Conservation (phyloP, 2,113 vertebrate genomes). For the Leptosomus discolor region DNA sequence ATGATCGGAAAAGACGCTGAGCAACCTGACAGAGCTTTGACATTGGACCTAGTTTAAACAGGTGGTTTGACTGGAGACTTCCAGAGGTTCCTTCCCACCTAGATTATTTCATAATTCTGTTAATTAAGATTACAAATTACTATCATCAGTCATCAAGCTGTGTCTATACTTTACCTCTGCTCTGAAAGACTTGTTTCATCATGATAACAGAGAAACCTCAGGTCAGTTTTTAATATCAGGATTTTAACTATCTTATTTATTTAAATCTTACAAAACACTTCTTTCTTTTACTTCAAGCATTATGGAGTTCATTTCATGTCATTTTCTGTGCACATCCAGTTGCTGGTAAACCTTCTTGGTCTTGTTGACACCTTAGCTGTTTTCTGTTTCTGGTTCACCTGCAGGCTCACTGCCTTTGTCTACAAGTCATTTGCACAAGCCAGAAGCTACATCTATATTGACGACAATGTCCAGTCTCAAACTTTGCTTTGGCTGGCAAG, state of each 20-base stretch:
- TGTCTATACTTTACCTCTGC: not conserved
- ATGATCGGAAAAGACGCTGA: not conserved
- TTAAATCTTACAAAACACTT: not conserved
- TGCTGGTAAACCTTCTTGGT: not conserved
- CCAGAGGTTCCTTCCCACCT: not conserved
- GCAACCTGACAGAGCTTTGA: not conserved
- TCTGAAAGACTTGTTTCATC: not conserved
- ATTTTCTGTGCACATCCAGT: not conserved
- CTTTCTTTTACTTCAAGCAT: not conserved
- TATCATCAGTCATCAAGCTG: not conserved
- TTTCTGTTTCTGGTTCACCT: not conserved
- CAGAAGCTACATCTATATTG: constrained; percentile 54
- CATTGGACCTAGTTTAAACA: not conserved
- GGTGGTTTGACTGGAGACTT: not conserved
- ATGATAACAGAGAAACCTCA: not conserved
- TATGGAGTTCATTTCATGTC: not conserved
- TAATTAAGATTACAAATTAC: not conserved
- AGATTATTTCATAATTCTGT: not conserved
- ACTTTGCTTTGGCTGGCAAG: constrained; percentile 60
- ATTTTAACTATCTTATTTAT: not conserved
- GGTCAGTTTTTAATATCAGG: not conserved
- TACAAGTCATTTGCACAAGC: constrained; percentile 62
- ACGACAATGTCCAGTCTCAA: constrained; percentile 45
- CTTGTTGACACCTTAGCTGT: not conserved
- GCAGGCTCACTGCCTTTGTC: constrained; percentile 65